A percentile compares a stretch with the other conserved stretches of the same genome.
Conservation (phyloP, 1,140 invertebrate genomes). For the Meteorus sp. region DNA sequence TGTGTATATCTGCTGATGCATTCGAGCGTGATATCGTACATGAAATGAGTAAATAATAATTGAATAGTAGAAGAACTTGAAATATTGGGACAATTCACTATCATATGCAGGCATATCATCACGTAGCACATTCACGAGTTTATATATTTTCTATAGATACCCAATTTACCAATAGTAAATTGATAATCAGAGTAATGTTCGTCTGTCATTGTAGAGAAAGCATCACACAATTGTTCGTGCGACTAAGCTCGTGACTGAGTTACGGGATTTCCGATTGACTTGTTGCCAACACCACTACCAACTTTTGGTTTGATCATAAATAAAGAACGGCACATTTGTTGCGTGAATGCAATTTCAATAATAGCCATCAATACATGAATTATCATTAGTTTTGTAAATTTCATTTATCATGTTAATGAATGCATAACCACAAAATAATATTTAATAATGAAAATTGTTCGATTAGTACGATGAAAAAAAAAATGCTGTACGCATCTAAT, state of each 20-base stretch:
- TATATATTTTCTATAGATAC: background rate
- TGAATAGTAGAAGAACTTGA: background rate
- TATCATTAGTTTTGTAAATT: background rate
- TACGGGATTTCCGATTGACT: conserved; percentile 15
- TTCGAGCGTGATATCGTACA: background rate
- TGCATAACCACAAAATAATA: too few relatives aligned
- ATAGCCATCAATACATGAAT: conserved; percentile 14
- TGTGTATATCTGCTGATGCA: background rate
- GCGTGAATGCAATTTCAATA: conserved; percentile 5
- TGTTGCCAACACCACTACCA: conserved; percentile 2
- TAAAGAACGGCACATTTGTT: conserved; percentile 12
- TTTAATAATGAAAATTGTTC: too few relatives aligned
- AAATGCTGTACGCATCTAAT: too few relatives aligned
- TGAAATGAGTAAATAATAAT: background rate
- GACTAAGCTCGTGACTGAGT: background rate
- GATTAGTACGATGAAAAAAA: background rate
- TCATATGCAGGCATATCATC: background rate
- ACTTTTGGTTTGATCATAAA: conserved; percentile 9
- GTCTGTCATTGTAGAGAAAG: background rate
- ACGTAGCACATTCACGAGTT: background rate
- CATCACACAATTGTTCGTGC: conserved; percentile 6
- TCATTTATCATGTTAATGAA: background rate
- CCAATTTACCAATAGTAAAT: background rate
- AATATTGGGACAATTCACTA: background rate
- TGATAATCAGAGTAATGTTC: background rate